Evolutionary conservation across 1,140 invertebrate species (phyloP).

Genomic region (Calosoma granatense): DNA sequence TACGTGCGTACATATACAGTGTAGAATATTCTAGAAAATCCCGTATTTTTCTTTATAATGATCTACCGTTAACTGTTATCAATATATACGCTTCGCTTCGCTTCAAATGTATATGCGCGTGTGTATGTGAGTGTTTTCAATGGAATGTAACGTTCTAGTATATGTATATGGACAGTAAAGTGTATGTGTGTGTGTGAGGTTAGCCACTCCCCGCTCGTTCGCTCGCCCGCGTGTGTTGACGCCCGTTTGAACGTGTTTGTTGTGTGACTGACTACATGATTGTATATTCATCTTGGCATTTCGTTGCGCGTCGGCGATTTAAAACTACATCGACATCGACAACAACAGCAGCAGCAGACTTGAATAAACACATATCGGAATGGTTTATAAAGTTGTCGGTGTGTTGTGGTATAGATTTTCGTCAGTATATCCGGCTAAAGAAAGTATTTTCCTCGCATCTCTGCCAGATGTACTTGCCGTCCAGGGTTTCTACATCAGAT

Average conservation of each 20-base stretch:
- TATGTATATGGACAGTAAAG: too few relatives aligned
- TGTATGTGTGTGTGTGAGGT: too few relatives aligned
- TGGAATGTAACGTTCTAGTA: not conserved
- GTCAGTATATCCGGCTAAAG: not conserved
- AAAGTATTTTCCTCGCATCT: slow-evolving; percentile 1
- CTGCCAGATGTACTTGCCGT: slow-evolving; percentile 1
- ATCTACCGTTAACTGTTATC: slow-evolving; percentile 5
- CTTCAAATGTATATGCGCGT: too few relatives aligned
- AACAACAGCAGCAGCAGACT: not conserved
- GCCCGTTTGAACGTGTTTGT: too few relatives aligned
- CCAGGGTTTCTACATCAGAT: slow-evolving; percentile 24
- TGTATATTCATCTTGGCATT: not conserved
- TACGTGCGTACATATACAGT: too few relatives aligned
- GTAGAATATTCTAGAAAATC: too few relatives aligned
- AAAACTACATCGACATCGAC: too few relatives aligned
- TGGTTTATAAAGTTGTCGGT: slow-evolving; percentile 1
- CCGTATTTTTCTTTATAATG: slow-evolving; percentile 6
- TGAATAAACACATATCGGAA: not conserved
- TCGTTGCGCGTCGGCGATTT: not conserved
- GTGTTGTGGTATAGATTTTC: not conserved
- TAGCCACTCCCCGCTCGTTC: too few relatives aligned
- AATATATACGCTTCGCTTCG: too few relatives aligned
- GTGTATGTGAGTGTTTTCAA: too few relatives aligned
- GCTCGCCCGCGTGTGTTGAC: too few relatives aligned
- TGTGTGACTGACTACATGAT: too few relatives aligned